Evolutionary conservation across 1,140 invertebrate species (phyloP), one percentile per base, ranked within the genome.

Genomic region (Sweltsa coloradensis): DNA sequence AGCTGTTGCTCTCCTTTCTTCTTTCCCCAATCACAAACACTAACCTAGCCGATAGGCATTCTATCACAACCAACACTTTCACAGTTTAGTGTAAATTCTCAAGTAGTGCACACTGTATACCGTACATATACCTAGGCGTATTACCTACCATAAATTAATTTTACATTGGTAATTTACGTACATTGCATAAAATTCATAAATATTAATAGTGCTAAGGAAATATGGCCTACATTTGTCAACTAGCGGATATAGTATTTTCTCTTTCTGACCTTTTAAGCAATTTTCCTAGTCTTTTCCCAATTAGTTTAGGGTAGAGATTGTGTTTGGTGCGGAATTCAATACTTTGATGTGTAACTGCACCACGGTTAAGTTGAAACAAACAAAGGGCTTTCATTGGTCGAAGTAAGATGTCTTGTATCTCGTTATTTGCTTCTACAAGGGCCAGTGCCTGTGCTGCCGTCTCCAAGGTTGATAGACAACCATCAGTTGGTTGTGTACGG

Each of bases 311-410:
- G 70, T 90, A 92, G 49, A 76, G 74, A 55, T 88, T 86, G 56
- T 85, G 88, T 66, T 88, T 85, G 26, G 91, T 78, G 49, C 85
- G 69, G 69, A 79, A 89, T 61, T 93, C 86, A 69, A 91, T 94
- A 51, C 89, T 94, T 60, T 94, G 85, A 68, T 95, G 91, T 37
- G 83, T 83, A 1, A 91, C 85, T 24, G 91, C 91, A 36, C 91
- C 91, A 71, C 92, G 88, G 51, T 85, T 72, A 41, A 96, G 62
- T 62, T 96, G 91, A 69, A 79, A 74, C 45, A 82, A 73, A 65
- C 90, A 95, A 14, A 95, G 66, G 27, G 83, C 78, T 56, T 84
- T 78, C 23, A 96, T 63, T 0, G 91, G 90, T 51, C 77, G 71
- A 21, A 89, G 69, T 47, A 96, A 71, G 37, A 75, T 66, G 57